Percentiles rank a stretch among this genome's conserved stretches.
These are phyloP conservation scores for Sebastes minor DNA, from an alignment of 2,797 vertebrate species.

Conservation along the genomic window DNA sequence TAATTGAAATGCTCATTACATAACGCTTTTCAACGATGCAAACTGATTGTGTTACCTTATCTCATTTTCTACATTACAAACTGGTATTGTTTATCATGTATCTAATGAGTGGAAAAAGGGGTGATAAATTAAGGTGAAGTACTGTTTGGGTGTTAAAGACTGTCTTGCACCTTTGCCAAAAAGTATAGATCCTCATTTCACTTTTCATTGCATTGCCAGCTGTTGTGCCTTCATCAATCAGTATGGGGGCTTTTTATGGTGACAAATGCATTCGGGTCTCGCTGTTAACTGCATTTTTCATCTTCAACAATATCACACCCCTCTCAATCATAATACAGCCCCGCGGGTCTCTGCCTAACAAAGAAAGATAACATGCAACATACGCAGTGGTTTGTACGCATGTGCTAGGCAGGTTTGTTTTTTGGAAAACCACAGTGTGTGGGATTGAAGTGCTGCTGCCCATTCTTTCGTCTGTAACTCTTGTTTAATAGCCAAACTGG, in stretches of 20 bases:
- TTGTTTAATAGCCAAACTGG: not conserved
- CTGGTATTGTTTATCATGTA: slow-evolving; percentile 25
- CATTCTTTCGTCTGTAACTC: not conserved
- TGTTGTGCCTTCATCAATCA: slow-evolving; percentile 71
- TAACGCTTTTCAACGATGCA: slow-evolving; percentile 22
- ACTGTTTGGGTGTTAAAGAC: slow-evolving; percentile 34
- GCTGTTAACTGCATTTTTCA: slow-evolving; percentile 70
- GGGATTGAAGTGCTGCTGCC: not conserved
- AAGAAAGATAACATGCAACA: slow-evolving; percentile 34
- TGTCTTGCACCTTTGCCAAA: slow-evolving; percentile 56
- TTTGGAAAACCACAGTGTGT: not conserved
- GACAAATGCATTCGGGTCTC: slow-evolving; percentile 66
- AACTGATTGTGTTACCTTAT: slow-evolving; percentile 14
- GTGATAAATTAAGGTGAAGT: slow-evolving; percentile 47
- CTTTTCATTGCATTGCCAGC: slow-evolving; percentile 68
- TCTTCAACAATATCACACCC: slow-evolving; percentile 52
- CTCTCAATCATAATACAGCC: slow-evolving; percentile 58
- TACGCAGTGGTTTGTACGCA: not conserved
- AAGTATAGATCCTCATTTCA: slow-evolving; percentile 63
- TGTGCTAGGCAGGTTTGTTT: not conserved
- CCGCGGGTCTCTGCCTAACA: slow-evolving; percentile 26
- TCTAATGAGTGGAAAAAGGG: slow-evolving; percentile 41
- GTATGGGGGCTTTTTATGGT: slow-evolving; percentile 57
- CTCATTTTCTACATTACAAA: slow-evolving; percentile 50
- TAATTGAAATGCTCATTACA: slow-evolving; percentile 25